Evolutionary conservation across 2,797 vertebrate genomes (phyloP).

Genomic region (Chelon labrosus): DNA sequence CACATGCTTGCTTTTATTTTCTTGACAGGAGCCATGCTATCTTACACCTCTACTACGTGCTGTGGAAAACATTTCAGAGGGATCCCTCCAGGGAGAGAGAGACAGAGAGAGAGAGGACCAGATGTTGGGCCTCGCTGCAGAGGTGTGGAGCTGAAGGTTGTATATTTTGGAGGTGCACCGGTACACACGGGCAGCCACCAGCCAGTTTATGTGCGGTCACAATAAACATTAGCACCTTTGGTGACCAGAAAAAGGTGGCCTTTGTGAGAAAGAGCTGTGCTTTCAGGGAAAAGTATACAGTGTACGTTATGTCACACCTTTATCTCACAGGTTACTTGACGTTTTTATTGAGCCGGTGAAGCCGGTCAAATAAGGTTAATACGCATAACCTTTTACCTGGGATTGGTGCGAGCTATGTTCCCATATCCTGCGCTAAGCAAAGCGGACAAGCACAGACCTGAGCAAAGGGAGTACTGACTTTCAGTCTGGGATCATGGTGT

Average conservation of each 20-base stretch:
- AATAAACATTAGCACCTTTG: slow-evolving; percentile 36
- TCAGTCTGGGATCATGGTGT: slow-evolving; percentile 55
- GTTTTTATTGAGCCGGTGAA: slow-evolving; percentile 11
- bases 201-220: slow-evolving; percentile 32
- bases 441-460: slow-evolving; percentile 65
- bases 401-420: slow-evolving; percentile 36
- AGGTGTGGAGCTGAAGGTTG: neutral
- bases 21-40: slow-evolving; percentile 57
- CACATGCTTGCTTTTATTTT: slow-evolving; percentile 19
- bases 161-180: slow-evolving; percentile 12
- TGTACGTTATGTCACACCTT: slow-evolving; percentile 19
- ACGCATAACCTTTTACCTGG: slow-evolving; percentile 17
- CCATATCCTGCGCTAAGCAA: slow-evolving; percentile 38
- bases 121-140: slow-evolving; percentile 23
- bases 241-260: slow-evolving; percentile 23
- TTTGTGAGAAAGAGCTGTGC: neutral
- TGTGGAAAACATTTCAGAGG: slow-evolving; percentile 36
- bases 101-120: slow-evolving; percentile 11
- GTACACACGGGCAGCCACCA: slow-evolving; percentile 1
- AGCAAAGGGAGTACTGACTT: slow-evolving; percentile 70
- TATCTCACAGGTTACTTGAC: slow-evolving; percentile 27
- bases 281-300: slow-evolving; percentile 22
- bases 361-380: slow-evolving; percentile 45
- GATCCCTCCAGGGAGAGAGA: slow-evolving; percentile 12
- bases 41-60: slow-evolving; percentile 27